Evolutionary conservation across 2,113 vertebrate species (phyloP).

Genomic region (Fukomys damarensis): DNA sequence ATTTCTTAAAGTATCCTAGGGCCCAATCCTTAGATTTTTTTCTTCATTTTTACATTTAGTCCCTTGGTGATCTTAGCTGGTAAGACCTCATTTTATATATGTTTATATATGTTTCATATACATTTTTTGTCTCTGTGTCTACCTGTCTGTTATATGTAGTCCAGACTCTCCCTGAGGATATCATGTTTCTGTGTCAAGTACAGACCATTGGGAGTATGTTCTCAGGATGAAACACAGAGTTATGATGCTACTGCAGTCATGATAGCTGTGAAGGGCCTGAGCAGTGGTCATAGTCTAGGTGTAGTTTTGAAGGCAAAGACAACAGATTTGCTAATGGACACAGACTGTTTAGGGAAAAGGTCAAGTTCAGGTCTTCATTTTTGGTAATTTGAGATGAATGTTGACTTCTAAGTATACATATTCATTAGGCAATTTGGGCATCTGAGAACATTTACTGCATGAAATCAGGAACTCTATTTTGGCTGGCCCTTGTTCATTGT

Average conservation of each 20-base stretch:
- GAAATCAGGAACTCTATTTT: background rate
- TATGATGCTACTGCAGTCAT: background rate
- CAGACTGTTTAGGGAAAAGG: background rate
- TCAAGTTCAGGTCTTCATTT: background rate
- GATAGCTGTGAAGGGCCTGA: background rate
- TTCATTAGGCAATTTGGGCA: background rate
- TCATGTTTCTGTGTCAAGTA: background rate
- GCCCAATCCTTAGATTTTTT: background rate
- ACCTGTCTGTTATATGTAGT: background rate
- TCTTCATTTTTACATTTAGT: constrained; percentile 16
- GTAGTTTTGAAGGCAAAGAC: constrained; percentile 6
- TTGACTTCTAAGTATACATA: background rate
- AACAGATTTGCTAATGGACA: background rate
- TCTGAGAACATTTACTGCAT: background rate
- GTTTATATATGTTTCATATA: background rate
- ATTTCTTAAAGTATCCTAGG: background rate
- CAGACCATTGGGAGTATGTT: background rate
- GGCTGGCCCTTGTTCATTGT: background rate
- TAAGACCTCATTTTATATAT: background rate
- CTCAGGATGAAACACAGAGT: background rate
- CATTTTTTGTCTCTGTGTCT: background rate
- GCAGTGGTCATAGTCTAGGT: background rate
- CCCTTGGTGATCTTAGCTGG: background rate
- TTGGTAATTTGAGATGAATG: constrained; percentile 43
- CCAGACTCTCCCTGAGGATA: background rate